Conservation (phyloP, 1,140 invertebrate genomes). For the Drosophila persimilis region DNA sequence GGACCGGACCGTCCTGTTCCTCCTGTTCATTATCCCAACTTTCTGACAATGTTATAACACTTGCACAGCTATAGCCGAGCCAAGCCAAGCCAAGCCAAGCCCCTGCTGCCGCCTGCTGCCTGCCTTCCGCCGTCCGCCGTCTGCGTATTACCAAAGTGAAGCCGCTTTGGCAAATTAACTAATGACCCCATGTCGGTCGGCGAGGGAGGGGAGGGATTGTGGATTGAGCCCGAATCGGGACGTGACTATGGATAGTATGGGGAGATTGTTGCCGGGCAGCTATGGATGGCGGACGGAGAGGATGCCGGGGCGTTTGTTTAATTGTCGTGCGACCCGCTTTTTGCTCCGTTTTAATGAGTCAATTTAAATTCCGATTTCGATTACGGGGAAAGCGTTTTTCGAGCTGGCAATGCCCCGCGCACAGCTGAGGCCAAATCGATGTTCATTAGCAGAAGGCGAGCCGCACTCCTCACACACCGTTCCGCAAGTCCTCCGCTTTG, state of each 20-base stretch:
- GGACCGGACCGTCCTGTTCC: conserved; percentile 8
- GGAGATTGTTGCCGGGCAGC: conserved; percentile 9
- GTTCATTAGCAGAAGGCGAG: conserved; percentile 70
- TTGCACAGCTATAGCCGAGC: neutral
- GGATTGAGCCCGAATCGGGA: conserved; percentile 8
- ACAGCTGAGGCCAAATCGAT: conserved; percentile 72
- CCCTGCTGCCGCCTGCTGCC: neutral
- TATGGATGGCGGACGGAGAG: neutral
- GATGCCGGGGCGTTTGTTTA: conserved; percentile 60
- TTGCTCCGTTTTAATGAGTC: conserved; percentile 78
- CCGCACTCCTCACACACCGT: neutral
- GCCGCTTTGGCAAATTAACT: conserved; percentile 74
- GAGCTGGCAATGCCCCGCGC: conserved; percentile 20
- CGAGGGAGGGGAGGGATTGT: conserved; percentile 15
- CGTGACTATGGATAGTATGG: neutral
- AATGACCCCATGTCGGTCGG: conserved; percentile 62
- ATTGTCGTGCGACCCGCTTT: conserved; percentile 78
- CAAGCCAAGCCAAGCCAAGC: conserved; percentile 2
- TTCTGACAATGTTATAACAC: conserved; percentile 22
- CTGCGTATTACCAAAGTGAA: conserved; percentile 49
- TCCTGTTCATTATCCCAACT: conserved; percentile 32
- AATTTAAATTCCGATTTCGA: conserved; percentile 81
- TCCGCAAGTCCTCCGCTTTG: neutral
- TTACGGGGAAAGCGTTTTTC: conserved; percentile 59
- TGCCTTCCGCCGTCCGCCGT: neutral